Evolutionary conservation across 2,888 invertebrate species (phyloP), one percentile per base, ranked within the genome.

Genomic region (Acronicta psi): DNA sequence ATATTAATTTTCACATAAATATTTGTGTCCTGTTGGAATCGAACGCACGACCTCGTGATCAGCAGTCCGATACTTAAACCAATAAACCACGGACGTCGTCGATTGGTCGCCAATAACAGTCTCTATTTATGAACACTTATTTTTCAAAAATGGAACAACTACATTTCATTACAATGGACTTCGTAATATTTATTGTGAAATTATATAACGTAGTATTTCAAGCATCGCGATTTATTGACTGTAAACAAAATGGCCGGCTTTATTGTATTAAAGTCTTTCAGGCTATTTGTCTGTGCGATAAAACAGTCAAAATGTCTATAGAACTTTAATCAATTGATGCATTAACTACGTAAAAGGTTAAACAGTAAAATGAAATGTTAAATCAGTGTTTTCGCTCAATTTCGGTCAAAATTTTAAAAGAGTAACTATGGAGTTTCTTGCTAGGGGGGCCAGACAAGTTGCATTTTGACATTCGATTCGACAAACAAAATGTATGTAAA

Each of bases 321-420:
- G 54, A 72, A 49, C 75, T 57, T 71, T 52, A 57, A 67, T 57
- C 55, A 58, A 65, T 58, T 75, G 67, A 71, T 66, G 50, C 52
- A 75, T 58, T 43, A 57, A 38, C 18, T 18, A 25, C 38, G 17
- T 31, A 34, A 45, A 56, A 64, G 29, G 16, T 40, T 45, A n/a
- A 34, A 50, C 23, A 13, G 40, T 50, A 25, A 34, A 34, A n/a
- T 34, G 51, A 54, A 71, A 59, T 53, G 36, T 14, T 17, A 51
- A 46, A 53, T 64, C 2, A 2, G 13, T 3, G 17, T 29, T 45
- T 36, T 14, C 5, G 8, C 31, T 2, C 29, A 29, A 29, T 29
- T n/a, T n/a, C n/a, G n/a, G n/a, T n/a, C n/a, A n/a, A n/a, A n/a
- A n/a, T n/a, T n/a, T n/a, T n/a, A n/a, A n/a, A n/a, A n/a, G n/a